Evolutionary conservation across 2,888 invertebrate genomes (phyloP).

Genomic region (Lasioglossum marginatum): DNA sequence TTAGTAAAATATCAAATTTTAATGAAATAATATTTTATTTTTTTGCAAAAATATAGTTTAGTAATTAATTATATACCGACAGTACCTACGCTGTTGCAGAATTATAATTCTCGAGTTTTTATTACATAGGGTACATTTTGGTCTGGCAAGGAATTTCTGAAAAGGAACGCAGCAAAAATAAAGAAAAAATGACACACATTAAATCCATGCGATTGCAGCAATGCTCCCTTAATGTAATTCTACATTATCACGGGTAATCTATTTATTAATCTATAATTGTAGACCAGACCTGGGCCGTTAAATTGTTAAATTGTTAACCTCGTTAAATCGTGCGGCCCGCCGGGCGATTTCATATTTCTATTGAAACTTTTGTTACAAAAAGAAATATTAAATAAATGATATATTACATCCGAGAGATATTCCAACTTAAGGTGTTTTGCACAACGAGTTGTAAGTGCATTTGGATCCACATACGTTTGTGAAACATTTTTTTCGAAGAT

Average conservation of each 20-base stretch:
- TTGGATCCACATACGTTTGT: too few species aligned
- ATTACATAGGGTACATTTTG: constrained; percentile 69
- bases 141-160: constrained; percentile 66
- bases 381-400: too few species aligned
- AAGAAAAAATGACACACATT: constrained; percentile 57
- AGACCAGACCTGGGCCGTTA: too few species aligned
- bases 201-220: constrained; percentile 72
- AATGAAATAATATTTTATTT: not conserved
- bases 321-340: too few species aligned
- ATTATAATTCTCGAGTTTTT: not conserved
- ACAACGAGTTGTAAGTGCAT: too few species aligned
- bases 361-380: too few species aligned
- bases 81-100: not conserved
- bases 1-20: not conserved
- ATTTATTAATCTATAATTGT: not conserved
- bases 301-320: too few species aligned
- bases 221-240: constrained; percentile 69
- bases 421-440: too few species aligned
- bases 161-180: not conserved
- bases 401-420: too few species aligned
- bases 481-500: too few species aligned
- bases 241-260: constrained; percentile 67
- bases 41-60: not conserved
- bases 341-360: too few species aligned
- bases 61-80: not conserved